Evolutionary conservation across 2,113 vertebrate genomes (phyloP), one percentile per base, ranked within the genome.

Genomic region (Sclerurus mexicanus): DNA sequence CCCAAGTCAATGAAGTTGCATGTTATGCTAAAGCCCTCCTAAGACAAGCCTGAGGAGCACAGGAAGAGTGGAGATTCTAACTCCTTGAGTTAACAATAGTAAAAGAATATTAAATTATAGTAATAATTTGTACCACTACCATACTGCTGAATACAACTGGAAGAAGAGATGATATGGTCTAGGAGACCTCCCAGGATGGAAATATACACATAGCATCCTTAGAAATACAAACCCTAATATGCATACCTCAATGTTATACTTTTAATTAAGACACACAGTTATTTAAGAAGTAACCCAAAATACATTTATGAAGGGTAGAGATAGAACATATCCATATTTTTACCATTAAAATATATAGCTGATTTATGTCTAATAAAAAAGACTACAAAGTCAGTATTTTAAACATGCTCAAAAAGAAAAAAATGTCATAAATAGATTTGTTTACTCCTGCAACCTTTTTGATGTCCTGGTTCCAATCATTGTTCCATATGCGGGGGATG

Each of bases 381-480:
- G 5, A 74, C 71, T 47, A 86, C 18, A 39, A 78, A 67, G 30
- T 77, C 62, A 42, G 8, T 5, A 12, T 49, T 93, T 83, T 74
- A 80, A 87, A 78, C 30, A 28, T 7, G 5, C 9, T 83, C 28
- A 13, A 33, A 79, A 28, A 56, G 67, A 66, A 81, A 28, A 56
- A 71, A 66, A 81, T 71, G 39, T 90, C 85, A 84, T 80, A 93
- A 95, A 80, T 81, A 84, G 76, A 78, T 90, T 76, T 92, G 80
- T 94, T 96, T 95, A 96, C 46, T 92, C 44, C 64, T 68, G 25
- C 1, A 0, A 94, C 79, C 76, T 89, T 91, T 93, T 86, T 84
- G 59, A 89, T 90, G 68, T 93, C 90, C 92, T 94, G 88, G 83
- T 93, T 93, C 77, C 88, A 95, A 97, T 95, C 92, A 94, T 72